Conservation (phyloP, 2,797 vertebrate species). For the Rhabdomys pumilio region DNA sequence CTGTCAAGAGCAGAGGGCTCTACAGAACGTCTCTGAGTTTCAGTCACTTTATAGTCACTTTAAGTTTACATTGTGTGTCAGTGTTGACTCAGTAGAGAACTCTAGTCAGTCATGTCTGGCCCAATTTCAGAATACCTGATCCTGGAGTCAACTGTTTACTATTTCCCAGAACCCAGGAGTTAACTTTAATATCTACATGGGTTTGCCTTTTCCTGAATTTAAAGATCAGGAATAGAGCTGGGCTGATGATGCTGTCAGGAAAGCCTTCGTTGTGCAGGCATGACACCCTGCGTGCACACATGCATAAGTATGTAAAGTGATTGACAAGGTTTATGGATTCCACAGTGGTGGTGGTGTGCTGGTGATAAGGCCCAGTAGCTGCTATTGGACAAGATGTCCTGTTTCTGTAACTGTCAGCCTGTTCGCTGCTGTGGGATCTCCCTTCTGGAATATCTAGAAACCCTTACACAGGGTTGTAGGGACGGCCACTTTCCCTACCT, state of each 20-base stretch:
- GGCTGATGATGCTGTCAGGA: neutral
- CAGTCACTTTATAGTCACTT: neutral
- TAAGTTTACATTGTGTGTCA: neutral
- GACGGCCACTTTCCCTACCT: slow-evolving; percentile 13
- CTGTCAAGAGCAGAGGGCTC: neutral
- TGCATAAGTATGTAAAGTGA: neutral
- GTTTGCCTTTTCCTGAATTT: slow-evolving; percentile 61
- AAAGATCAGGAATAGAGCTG: slow-evolving; percentile 37
- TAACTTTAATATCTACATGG: neutral
- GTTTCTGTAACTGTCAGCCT: too few species aligned
- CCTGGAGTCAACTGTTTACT: neutral
- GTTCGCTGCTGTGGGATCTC: neutral
- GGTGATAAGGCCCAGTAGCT: neutral
- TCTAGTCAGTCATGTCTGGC: neutral
- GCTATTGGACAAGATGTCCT: neutral
- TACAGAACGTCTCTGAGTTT: neutral
- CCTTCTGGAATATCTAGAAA: neutral
- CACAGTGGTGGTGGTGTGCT: neutral
- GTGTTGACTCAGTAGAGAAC: neutral
- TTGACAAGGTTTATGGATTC: neutral
- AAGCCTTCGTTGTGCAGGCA: neutral
- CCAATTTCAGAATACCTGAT: neutral
- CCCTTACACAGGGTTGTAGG: neutral
- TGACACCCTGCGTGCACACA: neutral
- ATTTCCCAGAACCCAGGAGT: slow-evolving; percentile 46